Evolutionary conservation across 2,113 vertebrate genomes (phyloP).

Genomic region (Corythornis madagascariensis): DNA sequence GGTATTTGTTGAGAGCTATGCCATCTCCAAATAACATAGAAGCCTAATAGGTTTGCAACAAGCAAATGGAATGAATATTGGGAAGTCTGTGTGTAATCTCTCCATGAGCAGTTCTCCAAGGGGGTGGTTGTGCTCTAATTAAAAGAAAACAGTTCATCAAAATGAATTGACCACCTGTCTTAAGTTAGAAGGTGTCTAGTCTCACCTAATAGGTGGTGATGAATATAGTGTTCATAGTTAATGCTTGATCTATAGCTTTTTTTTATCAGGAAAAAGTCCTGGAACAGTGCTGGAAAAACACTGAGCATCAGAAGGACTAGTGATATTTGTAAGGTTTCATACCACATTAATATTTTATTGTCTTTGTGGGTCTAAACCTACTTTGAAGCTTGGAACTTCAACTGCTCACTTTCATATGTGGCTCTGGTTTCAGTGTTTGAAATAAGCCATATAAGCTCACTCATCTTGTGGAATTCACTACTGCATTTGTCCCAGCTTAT

Average conservation of each 20-base stretch:
- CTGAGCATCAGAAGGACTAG: background rate
- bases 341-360: conserved; percentile 46
- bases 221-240: background rate
- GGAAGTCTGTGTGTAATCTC: background rate
- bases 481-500: background rate
- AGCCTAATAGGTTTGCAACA: background rate
- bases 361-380: background rate
- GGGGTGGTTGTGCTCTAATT: background rate
- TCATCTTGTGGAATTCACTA: background rate
- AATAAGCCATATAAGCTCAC: background rate
- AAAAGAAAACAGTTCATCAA: background rate
- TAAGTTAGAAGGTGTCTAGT: background rate
- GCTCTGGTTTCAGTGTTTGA: conserved; percentile 60
- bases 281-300: background rate
- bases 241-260: background rate
- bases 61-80: rapidly evolving
- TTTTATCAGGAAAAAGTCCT: background rate
- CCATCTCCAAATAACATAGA: background rate
- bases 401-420: conserved; percentile 33
- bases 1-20: rapidly evolving
- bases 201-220: background rate
- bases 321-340: conserved; percentile 47
- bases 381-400: conserved; percentile 21
- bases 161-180: background rate
- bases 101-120: background rate